phyloP scores from a whole-genome alignment of 2,888 invertebrate genomes.

The Nebria salina region DNA sequence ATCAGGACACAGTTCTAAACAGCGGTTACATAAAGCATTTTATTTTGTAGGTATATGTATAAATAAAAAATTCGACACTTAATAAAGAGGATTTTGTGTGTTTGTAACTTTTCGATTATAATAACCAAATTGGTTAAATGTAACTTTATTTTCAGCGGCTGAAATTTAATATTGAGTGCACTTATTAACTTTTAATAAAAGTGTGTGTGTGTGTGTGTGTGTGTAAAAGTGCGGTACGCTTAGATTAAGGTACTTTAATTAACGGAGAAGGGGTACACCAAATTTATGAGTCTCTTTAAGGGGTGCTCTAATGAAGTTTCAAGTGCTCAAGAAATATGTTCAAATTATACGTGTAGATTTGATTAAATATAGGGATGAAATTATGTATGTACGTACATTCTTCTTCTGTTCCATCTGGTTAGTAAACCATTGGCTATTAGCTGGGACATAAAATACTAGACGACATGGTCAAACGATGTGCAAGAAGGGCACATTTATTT shows the following conservation, averaged over 20 bases:
- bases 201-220: background rate
- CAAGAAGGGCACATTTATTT: background rate
- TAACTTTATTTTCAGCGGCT: background rate
- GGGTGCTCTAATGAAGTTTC: background rate
- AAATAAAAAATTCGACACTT: too few species aligned
- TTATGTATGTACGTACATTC: background rate
- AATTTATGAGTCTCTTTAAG: background rate
- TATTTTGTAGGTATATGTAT: too few species aligned
- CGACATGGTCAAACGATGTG: background rate
- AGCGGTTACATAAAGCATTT: too few species aligned
- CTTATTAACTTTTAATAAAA: conserved; percentile 44
- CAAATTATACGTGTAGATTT: too few species aligned
- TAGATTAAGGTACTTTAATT: background rate
- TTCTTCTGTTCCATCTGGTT: too few species aligned
- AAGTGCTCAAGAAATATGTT: too few species aligned
- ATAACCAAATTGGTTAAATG: too few species aligned
- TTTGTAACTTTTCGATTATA: too few species aligned
- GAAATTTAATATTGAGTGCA: conserved; percentile 37
- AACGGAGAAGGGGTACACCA: background rate
- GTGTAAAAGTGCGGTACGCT: background rate
- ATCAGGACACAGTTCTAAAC: too few species aligned
- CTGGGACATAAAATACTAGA: background rate
- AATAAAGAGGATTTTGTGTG: too few species aligned
- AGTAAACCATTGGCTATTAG: background rate
- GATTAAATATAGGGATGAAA: background rate